A percentile compares a stretch with the other conserved stretches of the same genome.
phyloP scores from a whole-genome alignment of 2,797 vertebrate species.

The Syncerus caffer region DNA sequence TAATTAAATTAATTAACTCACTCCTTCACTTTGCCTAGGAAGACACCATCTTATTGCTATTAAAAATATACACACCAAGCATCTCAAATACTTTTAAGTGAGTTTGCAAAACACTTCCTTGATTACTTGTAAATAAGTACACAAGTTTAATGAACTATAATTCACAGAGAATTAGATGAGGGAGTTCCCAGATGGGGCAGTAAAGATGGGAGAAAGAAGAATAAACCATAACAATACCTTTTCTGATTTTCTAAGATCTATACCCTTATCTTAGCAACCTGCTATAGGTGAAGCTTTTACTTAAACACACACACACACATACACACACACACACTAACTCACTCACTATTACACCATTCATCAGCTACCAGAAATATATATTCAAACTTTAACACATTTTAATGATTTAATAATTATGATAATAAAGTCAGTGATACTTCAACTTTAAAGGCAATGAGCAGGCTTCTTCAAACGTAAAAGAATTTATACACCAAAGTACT shows the following conservation, averaged over 20 bases:
- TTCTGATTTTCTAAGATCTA: neutral
- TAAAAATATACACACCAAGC: neutral
- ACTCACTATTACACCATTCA: neutral
- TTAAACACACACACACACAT: neutral
- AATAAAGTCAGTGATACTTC: neutral
- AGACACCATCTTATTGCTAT: neutral
- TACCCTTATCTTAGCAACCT: neutral
- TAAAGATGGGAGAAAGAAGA: neutral
- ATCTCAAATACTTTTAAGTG: constrained; percentile 16
- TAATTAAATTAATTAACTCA: constrained; percentile 55
- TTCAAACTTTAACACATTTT: neutral
- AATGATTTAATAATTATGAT: neutral
- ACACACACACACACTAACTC: too few species aligned
- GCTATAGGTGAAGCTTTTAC: neutral
- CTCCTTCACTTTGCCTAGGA: constrained; percentile 11
- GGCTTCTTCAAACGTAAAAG: neutral
- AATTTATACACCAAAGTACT: neutral
- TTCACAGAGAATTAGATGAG: neutral
- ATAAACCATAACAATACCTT: neutral
- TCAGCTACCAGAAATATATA: neutral
- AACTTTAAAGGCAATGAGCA: neutral
- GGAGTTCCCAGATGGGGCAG: neutral
- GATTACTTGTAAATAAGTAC: constrained; percentile 12
- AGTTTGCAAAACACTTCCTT: constrained; percentile 22
- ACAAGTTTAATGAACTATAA: neutral